These are phyloP conservation scores for Cariama cristata DNA, from an alignment of 2,113 vertebrate species.

Conservation along the genomic window DNA sequence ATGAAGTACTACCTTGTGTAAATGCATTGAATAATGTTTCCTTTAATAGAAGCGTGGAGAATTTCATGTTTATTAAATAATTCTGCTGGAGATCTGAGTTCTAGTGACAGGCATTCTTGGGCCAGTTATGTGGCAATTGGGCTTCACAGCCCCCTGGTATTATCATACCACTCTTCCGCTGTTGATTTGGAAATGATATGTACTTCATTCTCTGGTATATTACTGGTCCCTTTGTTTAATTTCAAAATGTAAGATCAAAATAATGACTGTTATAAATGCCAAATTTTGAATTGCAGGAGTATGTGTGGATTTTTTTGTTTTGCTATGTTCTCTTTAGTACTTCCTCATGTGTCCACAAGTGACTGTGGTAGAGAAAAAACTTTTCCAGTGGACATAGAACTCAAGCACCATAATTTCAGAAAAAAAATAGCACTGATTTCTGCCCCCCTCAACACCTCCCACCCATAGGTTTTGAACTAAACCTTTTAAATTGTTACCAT, in stretches of 20 bases:
- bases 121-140: background rate
- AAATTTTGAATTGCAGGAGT: background rate
- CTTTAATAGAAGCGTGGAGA: background rate
- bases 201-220: background rate
- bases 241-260: background rate
- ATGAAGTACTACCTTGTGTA: background rate
- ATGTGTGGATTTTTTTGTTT: background rate
- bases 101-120: background rate
- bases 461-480: background rate
- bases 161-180: background rate
- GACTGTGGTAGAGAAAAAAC: background rate
- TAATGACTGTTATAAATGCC: background rate
- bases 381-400: background rate
- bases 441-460: background rate
- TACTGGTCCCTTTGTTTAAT: background rate
- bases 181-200: background rate
- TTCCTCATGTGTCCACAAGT: background rate
- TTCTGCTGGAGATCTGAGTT: background rate
- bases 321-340: rapidly evolving
- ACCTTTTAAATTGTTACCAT: background rate
- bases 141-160: background rate
- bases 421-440: background rate
- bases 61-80: background rate
- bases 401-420: background rate
- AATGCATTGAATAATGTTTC: background rate